These are phyloP conservation scores for Acridotheres tristis DNA, from an alignment of 2,797 vertebrate genomes.

Conservation along the genomic window DNA sequence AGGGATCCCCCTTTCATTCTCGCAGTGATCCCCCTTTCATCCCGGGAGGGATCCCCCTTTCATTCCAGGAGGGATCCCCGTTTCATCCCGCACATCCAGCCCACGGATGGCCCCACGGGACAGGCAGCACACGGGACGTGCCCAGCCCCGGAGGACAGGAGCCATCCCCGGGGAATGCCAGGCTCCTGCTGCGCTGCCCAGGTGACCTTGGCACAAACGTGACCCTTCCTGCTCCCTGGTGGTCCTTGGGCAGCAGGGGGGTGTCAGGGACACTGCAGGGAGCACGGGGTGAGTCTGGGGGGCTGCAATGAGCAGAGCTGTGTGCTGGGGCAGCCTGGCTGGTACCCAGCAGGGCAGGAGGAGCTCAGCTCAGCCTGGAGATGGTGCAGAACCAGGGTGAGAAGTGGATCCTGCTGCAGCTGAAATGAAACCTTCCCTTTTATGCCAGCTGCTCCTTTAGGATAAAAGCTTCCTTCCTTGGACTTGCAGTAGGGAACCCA, in stretches of 20 bases:
- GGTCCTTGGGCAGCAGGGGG: neutral
- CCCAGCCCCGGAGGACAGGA: neutral
- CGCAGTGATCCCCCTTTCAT: no score
- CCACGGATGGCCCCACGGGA: accelerated
- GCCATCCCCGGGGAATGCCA: neutral
- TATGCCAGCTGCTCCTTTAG: neutral
- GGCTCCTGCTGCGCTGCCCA: neutral
- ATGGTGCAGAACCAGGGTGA: neutral
- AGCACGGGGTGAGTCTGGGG: accelerated
- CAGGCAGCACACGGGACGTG: neutral
- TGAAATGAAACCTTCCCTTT: neutral
- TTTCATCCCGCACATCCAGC: neutral
- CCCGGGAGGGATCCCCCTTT: no score
- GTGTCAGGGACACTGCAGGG: neutral
- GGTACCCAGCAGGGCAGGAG: neutral
- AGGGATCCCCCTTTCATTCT: no score
- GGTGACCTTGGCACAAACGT: neutral
- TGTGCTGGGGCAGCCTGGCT: neutral
- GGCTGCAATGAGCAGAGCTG: neutral
- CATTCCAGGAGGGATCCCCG: no score
- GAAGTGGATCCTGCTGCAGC: neutral
- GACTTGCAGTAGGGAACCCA: neutral
- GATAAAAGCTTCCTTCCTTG: neutral
- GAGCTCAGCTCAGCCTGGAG: neutral
- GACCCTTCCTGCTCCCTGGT: neutral